Evolutionary conservation across 2,888 invertebrate species (phyloP), one percentile per base, ranked within the genome.

Genomic region (Coremacera marginata): DNA sequence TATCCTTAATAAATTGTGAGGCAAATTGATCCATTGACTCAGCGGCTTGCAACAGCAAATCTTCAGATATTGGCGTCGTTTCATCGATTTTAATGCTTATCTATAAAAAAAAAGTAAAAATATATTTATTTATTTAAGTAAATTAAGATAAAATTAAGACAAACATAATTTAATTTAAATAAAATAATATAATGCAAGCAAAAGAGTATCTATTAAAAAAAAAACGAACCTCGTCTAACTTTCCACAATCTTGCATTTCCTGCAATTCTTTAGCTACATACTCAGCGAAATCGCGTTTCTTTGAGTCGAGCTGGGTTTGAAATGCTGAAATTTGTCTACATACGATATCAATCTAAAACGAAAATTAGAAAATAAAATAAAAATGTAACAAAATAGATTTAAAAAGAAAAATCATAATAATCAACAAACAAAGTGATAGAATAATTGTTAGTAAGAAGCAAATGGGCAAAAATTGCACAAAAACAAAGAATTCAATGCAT

Each of bases 11-110:
- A 80, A 90, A 91, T 81, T 91, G 90, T 1, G 93, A 91, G 3
- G 93, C 92, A 84, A 92, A 91, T 31, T 93, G 92, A 83, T 93
- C 94, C 83, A 93, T 91, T 78, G 92, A 92, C 84, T 92, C 92
- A 81, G 94, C 91, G 14, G 93, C 90, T 80, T 92, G 92, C 87
- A 94, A 89, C 81, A 94, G 89, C 81, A 92, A 91, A 85, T 93
- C 91, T 84, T 93, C 93, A 1, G 93, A 92, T 31, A 91, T 83
- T 4, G 90, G 89, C 2, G 90, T 90, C 11, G 86, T 86, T 9
- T 91, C 91, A 0, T 92, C 91, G 70, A 89, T 86, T 90, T 92
- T 80, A 88, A 91, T 60, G 88, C 90, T 83, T 90, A 89, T 84
- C 92, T 92, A 91, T 90, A 89, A 77, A 44, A 14, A n/a, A n/a